Evolutionary conservation across 2,113 vertebrate species (phyloP).

Genomic region (Syngnathus scovelli): DNA sequence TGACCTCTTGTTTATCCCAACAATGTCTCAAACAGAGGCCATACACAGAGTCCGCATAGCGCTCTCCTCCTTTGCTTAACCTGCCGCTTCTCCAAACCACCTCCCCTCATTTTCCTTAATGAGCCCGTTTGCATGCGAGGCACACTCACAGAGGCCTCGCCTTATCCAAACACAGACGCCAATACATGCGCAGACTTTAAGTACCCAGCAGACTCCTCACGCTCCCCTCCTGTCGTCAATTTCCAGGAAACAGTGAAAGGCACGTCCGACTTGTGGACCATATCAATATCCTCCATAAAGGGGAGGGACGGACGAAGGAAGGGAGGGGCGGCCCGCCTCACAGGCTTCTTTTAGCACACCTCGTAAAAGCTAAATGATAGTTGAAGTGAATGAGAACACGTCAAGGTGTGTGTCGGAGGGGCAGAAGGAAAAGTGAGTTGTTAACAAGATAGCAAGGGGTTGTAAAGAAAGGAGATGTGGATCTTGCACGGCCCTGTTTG

Average conservation of each 20-base stretch:
- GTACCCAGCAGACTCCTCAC: slow-evolving; percentile 34
- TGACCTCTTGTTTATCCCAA: slow-evolving; percentile 57
- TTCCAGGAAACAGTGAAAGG: slow-evolving; percentile 48
- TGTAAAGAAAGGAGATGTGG: slow-evolving; percentile 60
- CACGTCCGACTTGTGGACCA: slow-evolving; percentile 55
- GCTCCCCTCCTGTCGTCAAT: slow-evolving; percentile 53
- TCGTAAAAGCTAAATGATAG: slow-evolving; percentile 73
- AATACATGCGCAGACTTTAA: slow-evolving; percentile 24
- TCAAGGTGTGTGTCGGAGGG: slow-evolving; percentile 9
- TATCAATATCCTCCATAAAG: slow-evolving; percentile 63
- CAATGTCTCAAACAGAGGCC: slow-evolving; percentile 43
- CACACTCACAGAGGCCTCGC: slow-evolving; percentile 40
- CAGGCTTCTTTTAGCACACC: slow-evolving; percentile 62
- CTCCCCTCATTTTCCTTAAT: slow-evolving; percentile 33
- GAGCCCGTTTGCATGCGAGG: slow-evolving; percentile 38
- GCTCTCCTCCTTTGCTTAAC: slow-evolving; percentile 38
- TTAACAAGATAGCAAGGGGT: slow-evolving; percentile 57
- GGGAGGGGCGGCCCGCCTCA: slow-evolving; percentile 26
- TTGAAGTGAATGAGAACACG: slow-evolving; percentile 56
- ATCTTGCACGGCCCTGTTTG: slow-evolving; percentile 35
- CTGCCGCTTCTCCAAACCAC: slow-evolving; percentile 25
- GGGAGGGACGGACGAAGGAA: slow-evolving; percentile 13
- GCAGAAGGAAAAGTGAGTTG: slow-evolving; percentile 42
- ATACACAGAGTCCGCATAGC: slow-evolving; percentile 37
- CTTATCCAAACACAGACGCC: slow-evolving; percentile 31